Evolutionary conservation across 2,888 invertebrate species (phyloP).

Genomic region (Odontocerum albicorne): DNA sequence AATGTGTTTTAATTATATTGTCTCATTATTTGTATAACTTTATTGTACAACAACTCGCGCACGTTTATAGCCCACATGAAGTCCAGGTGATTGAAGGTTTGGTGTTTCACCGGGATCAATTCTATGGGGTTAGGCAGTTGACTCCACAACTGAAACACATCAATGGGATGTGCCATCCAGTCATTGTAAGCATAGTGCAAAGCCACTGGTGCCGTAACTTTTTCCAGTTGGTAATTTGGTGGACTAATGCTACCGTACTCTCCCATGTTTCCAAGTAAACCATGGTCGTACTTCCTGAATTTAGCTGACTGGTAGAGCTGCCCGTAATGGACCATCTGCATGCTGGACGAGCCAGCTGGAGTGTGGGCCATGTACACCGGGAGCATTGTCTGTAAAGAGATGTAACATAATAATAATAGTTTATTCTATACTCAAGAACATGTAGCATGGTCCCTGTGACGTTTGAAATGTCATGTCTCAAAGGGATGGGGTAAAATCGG

Average conservation of each 20-base stretch:
- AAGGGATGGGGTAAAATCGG: too few relatives aligned
- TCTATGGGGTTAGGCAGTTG: conserved; percentile 56
- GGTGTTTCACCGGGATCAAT: conserved; percentile 51
- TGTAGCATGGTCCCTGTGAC: too few relatives aligned
- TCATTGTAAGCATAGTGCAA: conserved; percentile 60
- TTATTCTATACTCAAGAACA: too few relatives aligned
- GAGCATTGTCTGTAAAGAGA: conserved; percentile 49
- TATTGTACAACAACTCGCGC: conserved; percentile 53
- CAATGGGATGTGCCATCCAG: conserved; percentile 53
- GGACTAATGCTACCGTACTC: conserved; percentile 53
- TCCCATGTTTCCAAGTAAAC: conserved; percentile 45
- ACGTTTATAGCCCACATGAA: conserved; percentile 64
- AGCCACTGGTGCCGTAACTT: conserved; percentile 50
- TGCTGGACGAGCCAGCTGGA: conserved; percentile 59
- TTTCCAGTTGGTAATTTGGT: conserved; percentile 51
- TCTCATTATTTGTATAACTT: conserved; percentile 51
- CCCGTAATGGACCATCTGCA: conserved; percentile 56
- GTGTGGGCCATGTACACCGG: conserved; percentile 61
- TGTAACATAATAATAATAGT: too few relatives aligned
- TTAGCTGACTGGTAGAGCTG: conserved; percentile 46
- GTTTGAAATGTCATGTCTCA: too few relatives aligned
- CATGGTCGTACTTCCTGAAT: conserved; percentile 56
- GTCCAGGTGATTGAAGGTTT: conserved; percentile 66
- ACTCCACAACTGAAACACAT: conserved; percentile 51
- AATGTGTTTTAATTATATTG: conserved; percentile 39